Evolutionary conservation across 2,113 vertebrate species (phyloP), one percentile per base, ranked within the genome.

Genomic region (Acrocephalus kingi): DNA sequence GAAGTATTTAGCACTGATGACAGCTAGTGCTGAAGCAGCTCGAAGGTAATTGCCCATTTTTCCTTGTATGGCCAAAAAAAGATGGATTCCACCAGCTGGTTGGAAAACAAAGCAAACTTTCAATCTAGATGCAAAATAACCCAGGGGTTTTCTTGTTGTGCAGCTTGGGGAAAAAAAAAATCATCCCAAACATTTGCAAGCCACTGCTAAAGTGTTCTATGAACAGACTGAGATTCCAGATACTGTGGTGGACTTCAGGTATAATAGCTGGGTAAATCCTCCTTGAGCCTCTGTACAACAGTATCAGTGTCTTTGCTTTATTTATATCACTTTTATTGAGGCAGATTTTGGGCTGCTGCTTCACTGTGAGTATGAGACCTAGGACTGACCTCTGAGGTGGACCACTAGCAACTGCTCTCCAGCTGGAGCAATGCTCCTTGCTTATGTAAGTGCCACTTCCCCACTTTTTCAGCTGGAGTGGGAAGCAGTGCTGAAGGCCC

Each of bases 21-120:
- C 52, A 92, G 64, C 45, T 81, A 94, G 43, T 49, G 27, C 56
- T 81, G 79, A 93, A 91, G 82, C 64, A 91, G 45, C 28, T 85
- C 59, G 55, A 87, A 97, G 43, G 28, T 63, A 88, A 90, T 55
- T 33, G 33, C 39, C 51, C 21, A 24, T 68, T 89, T 91, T 67
- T 43, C 35, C 28, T 62, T 76, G 31, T 54, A 88, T 1, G 10
- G 59, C 21, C 67, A 85, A 74, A 73, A 23, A 28, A 59, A 69
- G n/a, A 43, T 56, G 49, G 43, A 52, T 54, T 91, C 55, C 14
- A 93, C 24, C 77, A 73, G 62, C 9, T 75, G 24, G 49, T 28
- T 73, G 49, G 30, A 88, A 93, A 80, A 93, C 46, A 93, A 95
- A 88, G 75, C 15, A 86, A 93, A 92, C 43, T 67, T 90, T 88